These are phyloP conservation scores for Gymnocypris eckloni DNA, from an alignment of 2,797 vertebrate genomes.

Conservation along the genomic window DNA sequence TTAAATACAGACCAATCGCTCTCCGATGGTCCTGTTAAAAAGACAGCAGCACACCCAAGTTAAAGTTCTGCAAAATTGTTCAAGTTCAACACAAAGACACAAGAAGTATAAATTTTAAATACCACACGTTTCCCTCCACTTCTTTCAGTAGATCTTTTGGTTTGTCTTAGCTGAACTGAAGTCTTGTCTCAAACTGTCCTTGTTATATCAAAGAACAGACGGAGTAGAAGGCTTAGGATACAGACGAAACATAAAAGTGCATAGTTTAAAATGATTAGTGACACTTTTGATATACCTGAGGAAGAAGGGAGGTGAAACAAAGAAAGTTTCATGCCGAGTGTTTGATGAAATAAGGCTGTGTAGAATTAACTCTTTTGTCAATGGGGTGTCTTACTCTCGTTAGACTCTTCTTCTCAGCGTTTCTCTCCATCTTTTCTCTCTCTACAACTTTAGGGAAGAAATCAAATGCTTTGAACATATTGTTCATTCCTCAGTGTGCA, in stretches of 20 bases:
- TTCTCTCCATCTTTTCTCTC: slow-evolving; percentile 34
- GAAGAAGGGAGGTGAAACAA: slow-evolving; percentile 83
- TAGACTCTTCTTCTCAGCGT: slow-evolving; percentile 31
- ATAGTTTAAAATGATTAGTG: slow-evolving; percentile 99
- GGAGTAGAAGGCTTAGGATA: slow-evolving; percentile 83
- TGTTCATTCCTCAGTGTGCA: slow-evolving; percentile 6
- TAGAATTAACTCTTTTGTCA: slow-evolving; percentile 70
- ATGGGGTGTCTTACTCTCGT: slow-evolving; percentile 55
- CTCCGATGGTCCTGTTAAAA: slow-evolving; percentile 20
- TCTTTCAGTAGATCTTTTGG: slow-evolving; percentile 94
- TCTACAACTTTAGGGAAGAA: slow-evolving; percentile 9
- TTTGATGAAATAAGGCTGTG: slow-evolving; percentile 72
- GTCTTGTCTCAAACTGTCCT: slow-evolving; percentile 95
- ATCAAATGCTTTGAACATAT: slow-evolving; percentile 21
- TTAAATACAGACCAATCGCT: slow-evolving; percentile 41
- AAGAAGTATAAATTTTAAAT: slow-evolving; percentile 99
- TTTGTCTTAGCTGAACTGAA: slow-evolving; percentile 92
- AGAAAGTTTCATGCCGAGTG: slow-evolving; percentile 72
- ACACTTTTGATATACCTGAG: slow-evolving; percentile 92
- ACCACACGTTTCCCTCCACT: slow-evolving; percentile 92
- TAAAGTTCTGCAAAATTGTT: slow-evolving; percentile 88
- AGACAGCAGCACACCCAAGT: slow-evolving; percentile 73
- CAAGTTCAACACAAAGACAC: slow-evolving; percentile 99
- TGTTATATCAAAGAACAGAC: slow-evolving; percentile 97
- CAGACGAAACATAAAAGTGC: slow-evolving; percentile 97